Evolutionary conservation across 1,140 invertebrate species (phyloP).

Genomic region (Bombus waltoni): DNA sequence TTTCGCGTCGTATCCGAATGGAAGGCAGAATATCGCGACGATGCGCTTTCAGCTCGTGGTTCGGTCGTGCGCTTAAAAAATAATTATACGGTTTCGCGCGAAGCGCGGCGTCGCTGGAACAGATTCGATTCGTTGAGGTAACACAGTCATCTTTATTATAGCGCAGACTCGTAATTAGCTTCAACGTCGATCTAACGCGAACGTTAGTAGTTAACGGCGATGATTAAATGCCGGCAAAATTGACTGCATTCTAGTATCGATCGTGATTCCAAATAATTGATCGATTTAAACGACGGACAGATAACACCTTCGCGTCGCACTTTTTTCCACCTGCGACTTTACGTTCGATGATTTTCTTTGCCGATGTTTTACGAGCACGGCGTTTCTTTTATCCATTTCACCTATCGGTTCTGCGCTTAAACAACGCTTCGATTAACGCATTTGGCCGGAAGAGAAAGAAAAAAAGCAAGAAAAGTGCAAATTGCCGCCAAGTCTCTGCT

Average conservation of each 20-base stretch:
- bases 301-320: background rate
- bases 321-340: background rate
- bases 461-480: background rate
- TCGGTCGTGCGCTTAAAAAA: too few species aligned
- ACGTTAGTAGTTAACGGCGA: slow-evolving; percentile 34
- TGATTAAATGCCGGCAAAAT: slow-evolving; percentile 46
- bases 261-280: slow-evolving; percentile 52
- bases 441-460: background rate
- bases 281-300: background rate
- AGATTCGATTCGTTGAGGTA: background rate
- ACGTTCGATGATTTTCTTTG: background rate
- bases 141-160: slow-evolving; percentile 1
- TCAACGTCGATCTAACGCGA: background rate
- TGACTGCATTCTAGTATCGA: slow-evolving; percentile 49
- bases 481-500: background rate
- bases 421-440: slow-evolving; percentile 36
- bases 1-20: too few species aligned
- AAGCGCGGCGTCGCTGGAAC: too few species aligned
- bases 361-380: background rate
- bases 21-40: too few species aligned
- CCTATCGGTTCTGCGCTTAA: background rate
- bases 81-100: too few species aligned
- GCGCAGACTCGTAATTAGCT: slow-evolving; percentile 38
- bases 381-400: background rate
- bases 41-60: too few species aligned